Percentiles rank a stretch among this genome's conserved stretches.
These are phyloP conservation scores for Sorex fumeus DNA, from an alignment of 2,113 vertebrate species.

Conservation along the genomic window DNA sequence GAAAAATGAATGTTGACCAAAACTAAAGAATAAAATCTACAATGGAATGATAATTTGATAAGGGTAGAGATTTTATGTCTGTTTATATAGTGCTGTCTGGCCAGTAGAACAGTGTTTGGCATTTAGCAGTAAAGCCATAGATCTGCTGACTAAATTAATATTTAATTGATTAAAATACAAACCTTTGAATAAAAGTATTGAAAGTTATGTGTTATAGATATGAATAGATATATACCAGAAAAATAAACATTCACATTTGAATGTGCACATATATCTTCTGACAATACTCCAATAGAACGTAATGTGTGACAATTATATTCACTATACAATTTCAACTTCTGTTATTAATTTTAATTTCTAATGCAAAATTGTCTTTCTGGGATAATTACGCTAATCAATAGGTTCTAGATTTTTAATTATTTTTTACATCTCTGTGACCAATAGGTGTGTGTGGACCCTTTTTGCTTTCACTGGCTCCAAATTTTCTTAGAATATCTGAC, in stretches of 20 bases:
- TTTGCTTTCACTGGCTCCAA: background rate
- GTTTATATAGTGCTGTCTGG: background rate
- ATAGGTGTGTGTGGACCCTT: background rate
- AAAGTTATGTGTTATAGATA: background rate
- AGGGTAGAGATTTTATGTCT: background rate
- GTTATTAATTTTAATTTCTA: background rate
- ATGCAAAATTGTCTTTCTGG: background rate
- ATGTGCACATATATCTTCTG: background rate
- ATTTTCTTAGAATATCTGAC: background rate
- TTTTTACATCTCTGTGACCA: background rate
- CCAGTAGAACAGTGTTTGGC: background rate
- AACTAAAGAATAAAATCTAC: background rate
- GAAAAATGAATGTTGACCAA: background rate
- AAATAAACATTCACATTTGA: background rate
- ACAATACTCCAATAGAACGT: background rate
- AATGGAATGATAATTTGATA: background rate
- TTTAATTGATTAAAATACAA: conserved; percentile 15
- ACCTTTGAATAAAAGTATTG: conserved; percentile 31
- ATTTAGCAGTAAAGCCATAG: background rate
- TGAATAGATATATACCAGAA: background rate
- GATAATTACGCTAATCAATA: background rate
- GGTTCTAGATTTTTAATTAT: background rate
- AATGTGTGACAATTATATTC: background rate
- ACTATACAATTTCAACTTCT: conserved; percentile 20
- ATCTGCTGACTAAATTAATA: background rate